Percentiles rank a stretch among this genome's conserved stretches.
Evolutionary conservation across 2,888 invertebrate species (phyloP).

Genomic region (Chrysolina americana): DNA sequence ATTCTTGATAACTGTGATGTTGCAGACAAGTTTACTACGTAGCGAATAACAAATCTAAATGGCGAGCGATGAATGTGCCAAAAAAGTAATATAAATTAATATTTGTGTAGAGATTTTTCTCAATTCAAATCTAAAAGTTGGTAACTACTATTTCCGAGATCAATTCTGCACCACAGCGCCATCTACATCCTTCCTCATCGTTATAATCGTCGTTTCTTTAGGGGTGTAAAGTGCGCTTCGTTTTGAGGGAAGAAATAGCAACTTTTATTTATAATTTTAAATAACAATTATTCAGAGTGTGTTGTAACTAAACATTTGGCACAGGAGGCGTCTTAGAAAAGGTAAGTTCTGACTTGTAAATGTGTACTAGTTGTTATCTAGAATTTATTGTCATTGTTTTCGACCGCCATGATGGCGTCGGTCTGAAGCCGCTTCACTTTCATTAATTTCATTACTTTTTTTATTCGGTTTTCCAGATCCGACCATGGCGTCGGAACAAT

Average conservation of each 20-base stretch:
- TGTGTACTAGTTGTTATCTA: not conserved
- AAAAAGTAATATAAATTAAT: too few relatives aligned
- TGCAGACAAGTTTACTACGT: too few relatives aligned
- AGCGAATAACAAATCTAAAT: too few relatives aligned
- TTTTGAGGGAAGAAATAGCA: not conserved
- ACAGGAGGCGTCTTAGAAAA: conserved; percentile 45
- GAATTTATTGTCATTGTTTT: conserved; percentile 1
- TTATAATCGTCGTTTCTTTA: conserved; percentile 2
- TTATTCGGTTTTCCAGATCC: conserved; percentile 51
- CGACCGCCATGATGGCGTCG: conserved; percentile 60
- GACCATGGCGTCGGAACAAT: conserved; percentile 75
- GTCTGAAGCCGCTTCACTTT: conserved; percentile 24
- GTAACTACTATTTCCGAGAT: not conserved
- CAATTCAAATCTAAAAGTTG: not conserved
- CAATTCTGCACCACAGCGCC: conserved; percentile 15
- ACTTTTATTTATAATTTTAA: conserved; percentile 13
- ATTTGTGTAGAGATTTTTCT: not conserved
- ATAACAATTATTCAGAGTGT: conserved; percentile 36
- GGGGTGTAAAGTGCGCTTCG: conserved; percentile 5
- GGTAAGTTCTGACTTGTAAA: conserved; percentile 41
- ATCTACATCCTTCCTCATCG: conserved; percentile 40
- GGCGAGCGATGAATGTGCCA: too few relatives aligned
- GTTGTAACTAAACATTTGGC: conserved; percentile 36
- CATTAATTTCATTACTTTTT: not conserved
- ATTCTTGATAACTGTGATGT: too few relatives aligned